Evolutionary conservation across 1,140 invertebrate species (phyloP), one percentile per base, ranked within the genome.

Genomic region (Drosophila leontia): DNA sequence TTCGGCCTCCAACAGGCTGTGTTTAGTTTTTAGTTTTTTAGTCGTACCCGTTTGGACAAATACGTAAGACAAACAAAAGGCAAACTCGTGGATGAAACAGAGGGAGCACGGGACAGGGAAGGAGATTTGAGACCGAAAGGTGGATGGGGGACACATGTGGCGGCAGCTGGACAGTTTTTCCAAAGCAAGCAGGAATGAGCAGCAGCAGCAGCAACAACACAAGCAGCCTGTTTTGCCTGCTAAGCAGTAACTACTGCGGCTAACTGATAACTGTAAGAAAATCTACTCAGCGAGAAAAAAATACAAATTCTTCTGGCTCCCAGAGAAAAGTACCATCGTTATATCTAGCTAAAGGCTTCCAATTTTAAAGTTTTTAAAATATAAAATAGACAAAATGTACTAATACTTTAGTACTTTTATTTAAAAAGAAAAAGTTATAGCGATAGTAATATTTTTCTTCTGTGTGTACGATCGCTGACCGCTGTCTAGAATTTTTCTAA

Each of bases 201-300:
- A 53, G 51, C 34, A 45, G 60, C 78, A 41, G 26, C 15, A 35
- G 37, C 26, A 50, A 39, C 48, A 44, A 55, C 62, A 68, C 53
- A 53, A 29, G 34, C 67, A 70, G 70, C 70, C 70, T 74, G 70
- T 74, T 72, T 74, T 60, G 70, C 70, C 17, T 47, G 61, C 42
- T 60, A 56, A 56, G 53, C 53, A 56, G 53, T 56, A 39, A 48
- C 50, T 56, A 29, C 67, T 70, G 70, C 58, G 57, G 29, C 26
- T 58, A 39, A 70, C 70, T 88, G 80, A 82, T 86, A 86, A 86
- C 82, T 86, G 83, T 86, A 83, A 88, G 62, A 61, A 61, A 78
- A 76, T 56, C 34, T 76, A 48, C 53, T 58, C 72, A 19, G 67
- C 34, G 9, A 32, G 13, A 45, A 60, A n/a, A 29, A 41, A 57